phyloP scores from a whole-genome alignment of 2,888 invertebrate species.

The Ectemnius lituratus region DNA sequence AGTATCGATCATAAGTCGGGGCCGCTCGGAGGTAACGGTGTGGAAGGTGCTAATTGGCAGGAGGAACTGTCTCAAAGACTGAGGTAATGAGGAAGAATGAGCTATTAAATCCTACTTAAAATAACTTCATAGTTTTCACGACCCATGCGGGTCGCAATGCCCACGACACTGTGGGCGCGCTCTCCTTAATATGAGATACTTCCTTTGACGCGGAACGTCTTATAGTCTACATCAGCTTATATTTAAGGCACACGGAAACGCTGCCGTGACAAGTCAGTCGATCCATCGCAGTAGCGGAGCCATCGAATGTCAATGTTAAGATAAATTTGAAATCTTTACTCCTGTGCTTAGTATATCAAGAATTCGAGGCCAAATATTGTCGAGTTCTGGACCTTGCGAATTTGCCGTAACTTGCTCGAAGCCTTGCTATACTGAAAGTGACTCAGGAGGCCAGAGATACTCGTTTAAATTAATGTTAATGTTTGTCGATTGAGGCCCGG shows the following conservation, averaged over 20 bases:
- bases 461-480: slow-evolving; percentile 23
- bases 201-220: slow-evolving; percentile 61
- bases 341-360: not conserved
- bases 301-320: slow-evolving; percentile 34
- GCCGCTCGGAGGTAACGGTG: no score
- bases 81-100: slow-evolving; percentile 72
- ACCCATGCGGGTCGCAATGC: slow-evolving; percentile 19
- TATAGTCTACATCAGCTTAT: slow-evolving; percentile 40
- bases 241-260: slow-evolving; percentile 54
- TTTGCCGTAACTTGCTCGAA: no score
- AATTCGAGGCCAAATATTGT: not conserved
- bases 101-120: slow-evolving; percentile 59
- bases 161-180: slow-evolving; percentile 21
- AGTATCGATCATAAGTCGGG: no score
- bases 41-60: slow-evolving; percentile 51
- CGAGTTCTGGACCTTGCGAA: no score
- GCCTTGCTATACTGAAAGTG: no score
- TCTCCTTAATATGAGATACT: slow-evolving; percentile 68
- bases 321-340: no score
- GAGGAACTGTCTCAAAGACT: slow-evolving; percentile 74
- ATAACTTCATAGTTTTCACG: slow-evolving; percentile 40
- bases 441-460: not conserved
- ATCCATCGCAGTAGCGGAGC: slow-evolving; percentile 72
- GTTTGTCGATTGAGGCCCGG: slow-evolving; percentile 60
- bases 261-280: slow-evolving; percentile 73